A percentile compares a stretch with the other conserved stretches of the same genome.
phyloP scores from a whole-genome alignment of 2,797 vertebrate genomes.

The Synanceia verrucosa region DNA sequence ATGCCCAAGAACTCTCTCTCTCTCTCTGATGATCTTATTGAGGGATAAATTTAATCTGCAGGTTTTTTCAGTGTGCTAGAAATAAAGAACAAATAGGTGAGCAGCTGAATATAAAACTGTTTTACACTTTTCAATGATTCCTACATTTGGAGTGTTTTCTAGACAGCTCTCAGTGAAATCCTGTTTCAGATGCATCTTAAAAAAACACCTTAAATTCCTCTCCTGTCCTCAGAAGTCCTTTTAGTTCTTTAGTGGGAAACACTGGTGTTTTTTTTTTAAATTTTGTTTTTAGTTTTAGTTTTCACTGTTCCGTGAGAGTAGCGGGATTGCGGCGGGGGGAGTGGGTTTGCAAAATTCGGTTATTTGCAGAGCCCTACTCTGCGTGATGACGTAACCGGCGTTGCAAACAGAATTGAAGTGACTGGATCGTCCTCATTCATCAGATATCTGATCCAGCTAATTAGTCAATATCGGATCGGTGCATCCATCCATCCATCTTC shows the following conservation, averaged over 20 bases:
- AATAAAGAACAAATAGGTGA: constrained; percentile 13
- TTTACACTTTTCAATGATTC: constrained; percentile 18
- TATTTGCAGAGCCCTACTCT: no score
- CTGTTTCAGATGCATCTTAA: constrained; percentile 49
- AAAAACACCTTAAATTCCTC: constrained; percentile 26
- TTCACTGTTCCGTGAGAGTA: no score
- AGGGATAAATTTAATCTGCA: constrained; percentile 3
- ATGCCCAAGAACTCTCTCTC: constrained; percentile 31
- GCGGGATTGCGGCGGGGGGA: no score
- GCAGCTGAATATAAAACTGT: constrained; percentile 27
- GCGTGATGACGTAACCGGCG: no score
- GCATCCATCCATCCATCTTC: no score
- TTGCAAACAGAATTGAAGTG: no score
- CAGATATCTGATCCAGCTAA: no score
- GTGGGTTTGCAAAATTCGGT: no score
- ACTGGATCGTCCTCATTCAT: no score
- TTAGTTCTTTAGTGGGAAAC: not conserved
- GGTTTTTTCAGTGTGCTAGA: constrained; percentile 16
- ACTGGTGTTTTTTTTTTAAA: no score
- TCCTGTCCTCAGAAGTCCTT: constrained; percentile 5
- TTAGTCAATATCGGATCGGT: no score
- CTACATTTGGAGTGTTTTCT: constrained; percentile 24
- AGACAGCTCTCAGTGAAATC: constrained; percentile 19
- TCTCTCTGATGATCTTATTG: constrained; percentile 35
- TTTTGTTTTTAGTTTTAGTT: no score